Percentiles rank a stretch among this genome's conserved stretches.
These are phyloP conservation scores for Emmelina monodactyla DNA, from an alignment of 2,888 invertebrate species.

Conservation along the genomic window DNA sequence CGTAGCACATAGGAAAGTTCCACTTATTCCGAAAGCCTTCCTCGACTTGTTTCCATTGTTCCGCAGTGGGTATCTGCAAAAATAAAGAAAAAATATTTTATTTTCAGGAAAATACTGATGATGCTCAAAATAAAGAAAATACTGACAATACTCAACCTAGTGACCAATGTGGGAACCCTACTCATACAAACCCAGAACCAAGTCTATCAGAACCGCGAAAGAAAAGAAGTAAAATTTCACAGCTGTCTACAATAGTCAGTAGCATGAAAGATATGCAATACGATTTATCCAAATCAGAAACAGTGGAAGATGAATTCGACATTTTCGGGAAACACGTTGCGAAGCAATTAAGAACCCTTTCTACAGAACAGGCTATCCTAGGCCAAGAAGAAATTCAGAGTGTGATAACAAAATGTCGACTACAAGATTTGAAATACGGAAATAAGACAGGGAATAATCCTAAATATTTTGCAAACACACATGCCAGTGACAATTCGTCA, in stretches of 20 bases:
- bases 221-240: constrained; percentile 12
- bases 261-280: constrained; percentile 5
- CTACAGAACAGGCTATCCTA: constrained; percentile 8
- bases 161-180: constrained; percentile 2
- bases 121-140: constrained; percentile 10
- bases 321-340: constrained; percentile 7
- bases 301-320: constrained; percentile 6
- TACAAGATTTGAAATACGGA: constrained; percentile 3
- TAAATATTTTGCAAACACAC: constrained; percentile 2
- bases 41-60: constrained; percentile 14
- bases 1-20: constrained; percentile 17
- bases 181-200: background rate
- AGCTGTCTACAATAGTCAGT: constrained; percentile 4
- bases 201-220: constrained; percentile 8
- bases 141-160: constrained; percentile 5
- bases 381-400: constrained; percentile 8
- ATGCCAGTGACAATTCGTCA: constrained; percentile 2
- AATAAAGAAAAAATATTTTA: constrained; percentile 7
- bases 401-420: constrained; percentile 5
- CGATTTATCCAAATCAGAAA: constrained; percentile 13
- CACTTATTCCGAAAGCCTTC: constrained; percentile 12
- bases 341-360: constrained; percentile 5
- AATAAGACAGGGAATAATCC: constrained; percentile 5
- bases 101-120: constrained; percentile 10
- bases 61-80: constrained; percentile 12